Conservation (phyloP, 2,888 invertebrate genomes). For the Drosophila putrida region DNA sequence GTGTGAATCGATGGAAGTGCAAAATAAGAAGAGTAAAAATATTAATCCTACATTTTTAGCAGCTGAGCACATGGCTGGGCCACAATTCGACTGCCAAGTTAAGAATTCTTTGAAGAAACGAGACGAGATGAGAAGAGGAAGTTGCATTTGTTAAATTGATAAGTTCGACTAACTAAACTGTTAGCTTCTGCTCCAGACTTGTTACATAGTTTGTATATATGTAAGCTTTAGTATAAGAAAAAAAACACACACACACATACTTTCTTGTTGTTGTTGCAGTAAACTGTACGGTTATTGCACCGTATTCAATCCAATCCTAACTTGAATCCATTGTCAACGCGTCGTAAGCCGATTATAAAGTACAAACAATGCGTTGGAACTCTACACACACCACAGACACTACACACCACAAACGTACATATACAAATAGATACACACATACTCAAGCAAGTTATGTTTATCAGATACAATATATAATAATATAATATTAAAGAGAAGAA, state of each 20-base stretch:
- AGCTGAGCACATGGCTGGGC: constrained; percentile 79
- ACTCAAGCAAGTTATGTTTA: constrained; percentile 59
- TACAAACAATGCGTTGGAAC: constrained; percentile 31
- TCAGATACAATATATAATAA: constrained; percentile 37
- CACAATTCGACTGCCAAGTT: constrained; percentile 78
- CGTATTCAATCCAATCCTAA: constrained; percentile 31
- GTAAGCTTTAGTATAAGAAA: constrained; percentile 65
- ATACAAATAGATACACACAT: constrained; percentile 49
- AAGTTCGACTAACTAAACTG: constrained; percentile 63
- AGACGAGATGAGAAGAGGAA: constrained; percentile 31
- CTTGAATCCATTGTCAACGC: constrained; percentile 27
- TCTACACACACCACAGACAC: constrained; percentile 17
- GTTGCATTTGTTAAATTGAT: constrained; percentile 74
- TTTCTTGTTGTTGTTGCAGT: constrained; percentile 41
- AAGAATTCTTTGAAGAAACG: constrained; percentile 40
- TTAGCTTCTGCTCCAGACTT: constrained; percentile 65
- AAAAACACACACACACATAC: constrained; percentile 12
- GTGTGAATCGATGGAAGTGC: constrained; percentile 18
- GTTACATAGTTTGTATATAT: constrained; percentile 74
- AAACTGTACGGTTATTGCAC: constrained; percentile 45
- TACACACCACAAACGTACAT: constrained; percentile 22
- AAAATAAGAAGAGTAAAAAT: constrained; percentile 12
- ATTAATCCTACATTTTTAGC: constrained; percentile 50
- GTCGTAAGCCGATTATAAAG: constrained; percentile 26
- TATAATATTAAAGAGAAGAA: constrained; percentile 28